phyloP scores from a whole-genome alignment of 2,113 vertebrate species.

The Mellivora capensis region DNA sequence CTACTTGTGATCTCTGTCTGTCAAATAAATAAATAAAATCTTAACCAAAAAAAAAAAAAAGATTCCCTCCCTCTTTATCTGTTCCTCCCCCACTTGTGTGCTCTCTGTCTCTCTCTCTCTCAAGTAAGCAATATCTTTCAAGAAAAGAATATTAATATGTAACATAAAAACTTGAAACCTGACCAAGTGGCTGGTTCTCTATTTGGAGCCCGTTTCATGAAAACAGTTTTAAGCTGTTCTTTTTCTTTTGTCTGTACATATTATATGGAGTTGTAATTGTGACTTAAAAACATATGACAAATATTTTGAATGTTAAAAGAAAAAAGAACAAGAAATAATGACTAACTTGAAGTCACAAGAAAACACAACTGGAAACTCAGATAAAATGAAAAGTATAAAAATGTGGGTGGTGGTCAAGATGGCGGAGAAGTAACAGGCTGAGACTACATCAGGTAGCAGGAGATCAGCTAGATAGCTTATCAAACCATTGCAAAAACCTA shows the following conservation, averaged over 20 bases:
- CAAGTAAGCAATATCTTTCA: background rate
- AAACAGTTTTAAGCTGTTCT: slow-evolving; percentile 34
- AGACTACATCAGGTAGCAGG: no score
- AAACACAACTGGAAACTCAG: background rate
- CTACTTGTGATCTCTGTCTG: no score
- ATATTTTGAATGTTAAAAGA: slow-evolving; percentile 30
- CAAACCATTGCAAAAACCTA: no score
- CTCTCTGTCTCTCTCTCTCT: background rate
- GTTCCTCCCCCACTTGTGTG: background rate
- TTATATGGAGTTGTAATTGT: background rate
- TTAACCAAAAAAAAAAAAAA: no score
- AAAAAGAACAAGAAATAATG: background rate
- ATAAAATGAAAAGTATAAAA: background rate
- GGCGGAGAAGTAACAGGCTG: no score
- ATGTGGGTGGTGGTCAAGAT: no score
- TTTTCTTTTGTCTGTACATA: slow-evolving; percentile 51
- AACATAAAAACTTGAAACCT: slow-evolving; percentile 75
- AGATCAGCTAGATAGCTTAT: no score
- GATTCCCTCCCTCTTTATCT: background rate
- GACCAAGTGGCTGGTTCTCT: slow-evolving; percentile 48
- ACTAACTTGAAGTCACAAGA: background rate
- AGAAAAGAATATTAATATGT: slow-evolving; percentile 61
- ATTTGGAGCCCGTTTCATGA: slow-evolving; percentile 54
- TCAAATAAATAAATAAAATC: no score
- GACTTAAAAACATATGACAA: slow-evolving; percentile 58